Conservation (phyloP, 2,888 invertebrate species). For the Stratiomys singularior region DNA sequence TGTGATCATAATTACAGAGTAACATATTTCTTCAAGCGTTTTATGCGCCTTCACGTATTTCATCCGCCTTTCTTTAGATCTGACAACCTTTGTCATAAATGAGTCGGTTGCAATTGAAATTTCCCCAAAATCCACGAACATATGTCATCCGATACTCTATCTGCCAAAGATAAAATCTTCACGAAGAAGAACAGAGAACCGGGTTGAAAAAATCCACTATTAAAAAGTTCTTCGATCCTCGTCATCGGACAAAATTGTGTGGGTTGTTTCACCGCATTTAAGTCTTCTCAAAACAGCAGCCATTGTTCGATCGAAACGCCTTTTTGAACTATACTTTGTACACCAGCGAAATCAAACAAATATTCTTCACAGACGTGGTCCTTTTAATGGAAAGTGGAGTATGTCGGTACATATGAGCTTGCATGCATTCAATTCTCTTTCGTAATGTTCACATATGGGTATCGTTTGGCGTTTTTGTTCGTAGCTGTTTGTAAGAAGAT, state of each 20-base stretch:
- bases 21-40: no score
- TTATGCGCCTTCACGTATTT: no score
- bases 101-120: no score
- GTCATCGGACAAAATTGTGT: slow-evolving; percentile 26
- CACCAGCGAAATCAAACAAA: slow-evolving; percentile 21
- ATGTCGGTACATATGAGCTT: no score
- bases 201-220: neutral
- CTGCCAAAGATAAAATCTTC: no score
- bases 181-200: neutral
- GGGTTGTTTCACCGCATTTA: slow-evolving; percentile 14
- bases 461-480: neutral
- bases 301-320: slow-evolving; percentile 24
- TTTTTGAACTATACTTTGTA: slow-evolving; percentile 35
- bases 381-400: slow-evolving; percentile 20
- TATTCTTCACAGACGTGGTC: slow-evolving; percentile 24
- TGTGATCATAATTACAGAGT: no score
- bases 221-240: slow-evolving; percentile 26
- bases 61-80: no score
- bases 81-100: no score
- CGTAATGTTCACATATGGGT: slow-evolving; percentile 5
- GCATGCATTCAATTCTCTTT: neutral
- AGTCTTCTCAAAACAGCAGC: neutral
- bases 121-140: neutral
- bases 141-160: no score
- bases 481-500: slow-evolving; percentile 4